These are phyloP conservation scores for Vulpes vulpes DNA, from an alignment of 2,113 vertebrate genomes.

Conservation along the genomic window DNA sequence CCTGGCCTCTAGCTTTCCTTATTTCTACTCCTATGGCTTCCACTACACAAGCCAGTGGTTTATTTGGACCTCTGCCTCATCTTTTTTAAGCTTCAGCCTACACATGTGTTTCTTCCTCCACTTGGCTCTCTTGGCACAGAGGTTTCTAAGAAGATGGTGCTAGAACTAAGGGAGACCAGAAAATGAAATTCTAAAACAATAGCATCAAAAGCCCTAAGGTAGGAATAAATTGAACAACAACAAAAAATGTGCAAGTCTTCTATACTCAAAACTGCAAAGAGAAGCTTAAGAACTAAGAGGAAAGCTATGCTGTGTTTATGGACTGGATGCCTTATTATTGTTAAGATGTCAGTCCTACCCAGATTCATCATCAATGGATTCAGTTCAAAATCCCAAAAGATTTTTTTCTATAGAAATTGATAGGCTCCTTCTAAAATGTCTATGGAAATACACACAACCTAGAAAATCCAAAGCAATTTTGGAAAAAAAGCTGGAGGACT, in stretches of 20 bases:
- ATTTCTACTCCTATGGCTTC: neutral
- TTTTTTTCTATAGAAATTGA: conserved; percentile 6
- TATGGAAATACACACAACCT: neutral
- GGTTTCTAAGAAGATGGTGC: neutral
- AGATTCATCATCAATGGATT: neutral
- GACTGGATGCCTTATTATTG: neutral
- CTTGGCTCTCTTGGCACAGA: neutral
- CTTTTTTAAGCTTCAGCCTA: neutral
- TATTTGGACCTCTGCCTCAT: neutral
- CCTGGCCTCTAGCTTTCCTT: neutral
- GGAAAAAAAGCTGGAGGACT: conserved; percentile 5
- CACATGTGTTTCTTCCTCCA: neutral
- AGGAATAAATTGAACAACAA: neutral
- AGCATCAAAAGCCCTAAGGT: conserved; percentile 3
- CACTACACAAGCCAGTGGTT: neutral
- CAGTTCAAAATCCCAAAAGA: neutral
- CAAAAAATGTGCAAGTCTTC: neutral
- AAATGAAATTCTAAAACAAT: neutral
- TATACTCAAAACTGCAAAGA: neutral
- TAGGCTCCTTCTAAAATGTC: neutral
- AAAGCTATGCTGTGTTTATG: neutral
- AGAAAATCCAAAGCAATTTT: neutral
- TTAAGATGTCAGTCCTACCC: neutral
- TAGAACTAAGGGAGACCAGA: neutral
- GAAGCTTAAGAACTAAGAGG: neutral